Conservation (phyloP, 1,140 invertebrate genomes). For the Geopemphigus sp. region DNA sequence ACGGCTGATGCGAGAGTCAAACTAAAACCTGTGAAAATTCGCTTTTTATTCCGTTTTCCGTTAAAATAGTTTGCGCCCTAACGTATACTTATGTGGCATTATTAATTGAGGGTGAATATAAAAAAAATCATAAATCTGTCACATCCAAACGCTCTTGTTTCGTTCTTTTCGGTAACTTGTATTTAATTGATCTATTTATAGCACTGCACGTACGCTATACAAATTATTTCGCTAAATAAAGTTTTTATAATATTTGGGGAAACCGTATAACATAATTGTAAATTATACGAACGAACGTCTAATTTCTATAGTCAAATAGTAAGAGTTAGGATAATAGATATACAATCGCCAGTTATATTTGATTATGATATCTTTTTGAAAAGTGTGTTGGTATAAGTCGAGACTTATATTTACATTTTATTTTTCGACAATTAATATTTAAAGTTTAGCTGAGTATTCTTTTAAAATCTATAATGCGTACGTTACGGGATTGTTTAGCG, state of each 20-base stretch:
- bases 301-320: background rate
- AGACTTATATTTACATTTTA: too few relatives aligned
- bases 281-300: background rate
- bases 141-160: constrained; percentile 13
- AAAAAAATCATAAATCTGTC: constrained; percentile 41
- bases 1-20: constrained; percentile 13
- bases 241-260: background rate
- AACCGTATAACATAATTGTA: background rate
- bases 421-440: too few relatives aligned
- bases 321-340: background rate
- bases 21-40: constrained; percentile 26
- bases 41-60: constrained; percentile 4
- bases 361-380: too few relatives aligned
- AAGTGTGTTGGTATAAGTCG: too few relatives aligned
- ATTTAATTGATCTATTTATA: constrained; percentile 23
- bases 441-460: too few relatives aligned
- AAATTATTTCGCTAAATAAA: constrained; percentile 13
- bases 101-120: constrained; percentile 30
- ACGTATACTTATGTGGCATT: constrained; percentile 24
- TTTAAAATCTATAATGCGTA: too few relatives aligned
- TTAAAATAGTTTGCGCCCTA: constrained; percentile 4
- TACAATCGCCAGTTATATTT: background rate
- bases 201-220: background rate
- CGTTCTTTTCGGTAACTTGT: constrained; percentile 9
- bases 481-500: too few relatives aligned